These are phyloP conservation scores for Muraenolepis orangiensis DNA, from an alignment of 2,797 vertebrate species.

Conservation along the genomic window DNA sequence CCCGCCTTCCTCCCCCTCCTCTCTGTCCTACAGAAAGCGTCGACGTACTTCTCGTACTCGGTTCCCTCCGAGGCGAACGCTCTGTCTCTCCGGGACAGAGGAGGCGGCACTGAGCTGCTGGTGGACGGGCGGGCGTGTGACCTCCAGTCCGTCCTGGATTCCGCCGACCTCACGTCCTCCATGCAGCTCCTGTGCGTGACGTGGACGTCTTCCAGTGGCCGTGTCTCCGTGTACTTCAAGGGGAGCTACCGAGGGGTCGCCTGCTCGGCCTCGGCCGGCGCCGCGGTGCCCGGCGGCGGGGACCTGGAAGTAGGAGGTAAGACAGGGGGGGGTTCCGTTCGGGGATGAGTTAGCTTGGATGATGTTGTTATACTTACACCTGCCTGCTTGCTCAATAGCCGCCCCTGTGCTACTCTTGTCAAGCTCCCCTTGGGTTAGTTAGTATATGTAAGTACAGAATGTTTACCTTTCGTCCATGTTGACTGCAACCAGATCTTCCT, in stretches of 20 bases:
- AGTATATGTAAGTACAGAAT: no score
- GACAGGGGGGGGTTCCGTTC: no score
- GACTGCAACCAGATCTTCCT: no score
- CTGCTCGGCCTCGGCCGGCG: conserved; percentile 62
- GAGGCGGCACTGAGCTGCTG: conserved; percentile 62
- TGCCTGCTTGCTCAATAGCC: no score
- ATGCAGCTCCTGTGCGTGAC: conserved; percentile 81
- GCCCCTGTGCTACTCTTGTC: no score
- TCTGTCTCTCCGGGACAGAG: conserved; percentile 72
- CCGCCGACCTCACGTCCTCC: conserved; percentile 66
- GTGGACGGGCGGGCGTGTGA: conserved; percentile 70
- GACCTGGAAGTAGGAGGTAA: conserved; percentile 76
- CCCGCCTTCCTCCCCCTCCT: neutral
- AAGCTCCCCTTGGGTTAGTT: no score
- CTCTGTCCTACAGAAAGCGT: conserved; percentile 56
- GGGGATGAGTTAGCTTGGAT: no score
- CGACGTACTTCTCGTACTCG: conserved; percentile 77
- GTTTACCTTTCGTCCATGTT: no score
- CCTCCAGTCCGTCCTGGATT: conserved; percentile 61
- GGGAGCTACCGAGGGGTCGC: conserved; percentile 52
- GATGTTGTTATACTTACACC: no score
- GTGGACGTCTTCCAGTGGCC: conserved; percentile 70
- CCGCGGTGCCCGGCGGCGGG: conserved; percentile 70
- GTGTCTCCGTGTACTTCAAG: conserved; percentile 65
- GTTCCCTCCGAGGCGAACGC: conserved; percentile 30